Evolutionary conservation across 2,113 vertebrate species (phyloP).

Genomic region (Hippopotamus amphibius): DNA sequence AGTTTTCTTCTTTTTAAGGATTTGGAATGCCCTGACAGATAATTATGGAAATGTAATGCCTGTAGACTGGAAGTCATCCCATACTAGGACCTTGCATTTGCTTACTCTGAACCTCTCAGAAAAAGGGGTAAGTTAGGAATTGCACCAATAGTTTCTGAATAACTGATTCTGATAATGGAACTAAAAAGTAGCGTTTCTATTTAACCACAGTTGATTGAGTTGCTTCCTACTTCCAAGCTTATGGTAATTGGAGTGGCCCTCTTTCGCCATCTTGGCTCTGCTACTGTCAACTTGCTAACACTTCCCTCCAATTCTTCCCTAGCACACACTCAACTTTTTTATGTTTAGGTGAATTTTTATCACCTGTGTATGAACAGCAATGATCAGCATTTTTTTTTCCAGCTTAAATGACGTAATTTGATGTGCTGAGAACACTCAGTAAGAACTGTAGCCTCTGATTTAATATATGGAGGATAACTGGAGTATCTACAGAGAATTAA

Average conservation of each 20-base stretch:
- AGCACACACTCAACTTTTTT: neutral
- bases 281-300: neutral
- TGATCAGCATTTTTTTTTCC: neutral
- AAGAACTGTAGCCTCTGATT: neutral
- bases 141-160: neutral
- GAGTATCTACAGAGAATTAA: neutral
- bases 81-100: conserved; percentile 94
- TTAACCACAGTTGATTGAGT: neutral
- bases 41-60: conserved; percentile 99
- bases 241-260: neutral
- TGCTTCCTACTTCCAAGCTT: neutral
- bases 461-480: neutral
- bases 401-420: neutral
- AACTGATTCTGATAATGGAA: neutral
- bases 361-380: neutral
- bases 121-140: conserved; percentile 89
- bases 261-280: neutral
- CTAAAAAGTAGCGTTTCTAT: neutral
- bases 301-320: neutral
- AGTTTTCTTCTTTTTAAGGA: conserved; percentile 87
- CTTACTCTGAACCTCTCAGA: conserved; percentile 95
- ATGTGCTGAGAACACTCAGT: neutral
- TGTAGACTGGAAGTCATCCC: conserved; percentile 98
- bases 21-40: conserved; percentile 98
- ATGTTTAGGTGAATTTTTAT: neutral